These are phyloP conservation scores for Desmophyllum pertusum DNA, from an alignment of 92 coral and sea anemone genomes.

Conservation along the genomic window DNA sequence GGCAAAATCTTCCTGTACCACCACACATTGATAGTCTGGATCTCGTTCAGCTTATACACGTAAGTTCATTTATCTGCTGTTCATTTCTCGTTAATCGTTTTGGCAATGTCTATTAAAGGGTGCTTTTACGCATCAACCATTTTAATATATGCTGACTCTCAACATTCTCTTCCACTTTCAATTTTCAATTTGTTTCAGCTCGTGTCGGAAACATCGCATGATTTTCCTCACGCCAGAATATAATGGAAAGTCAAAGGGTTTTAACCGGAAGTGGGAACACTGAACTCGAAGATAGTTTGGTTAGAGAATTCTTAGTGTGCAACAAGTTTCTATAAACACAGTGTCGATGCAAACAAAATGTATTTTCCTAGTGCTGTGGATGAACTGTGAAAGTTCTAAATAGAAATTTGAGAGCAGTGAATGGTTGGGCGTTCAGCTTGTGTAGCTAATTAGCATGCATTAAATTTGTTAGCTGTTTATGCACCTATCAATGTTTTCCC, in stretches of 20 bases:
- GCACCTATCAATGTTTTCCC: no score
- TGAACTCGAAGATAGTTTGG: neutral
- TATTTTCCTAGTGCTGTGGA: neutral
- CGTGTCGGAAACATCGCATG: conserved; percentile 1
- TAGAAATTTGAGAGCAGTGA: conserved; percentile 2
- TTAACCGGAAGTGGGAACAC: conserved; percentile 33
- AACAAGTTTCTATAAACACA: neutral
- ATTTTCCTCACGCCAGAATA: conserved; percentile 7
- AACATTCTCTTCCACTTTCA: neutral
- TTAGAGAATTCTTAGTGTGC: neutral
- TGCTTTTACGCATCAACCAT: neutral
- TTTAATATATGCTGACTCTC: neutral
- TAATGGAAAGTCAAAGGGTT: neutral
- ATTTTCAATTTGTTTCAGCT: neutral
- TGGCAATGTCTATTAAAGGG: neutral
- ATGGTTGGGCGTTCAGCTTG: neutral
- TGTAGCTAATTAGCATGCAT: conserved; percentile 1
- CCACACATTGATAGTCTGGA: conserved; percentile 71
- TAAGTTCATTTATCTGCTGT: conserved; percentile 10
- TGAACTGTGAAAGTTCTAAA: neutral
- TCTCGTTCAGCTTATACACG: conserved; percentile 71
- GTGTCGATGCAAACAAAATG: neutral
- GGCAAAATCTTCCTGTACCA: conserved; percentile 76
- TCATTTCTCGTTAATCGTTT: neutral
- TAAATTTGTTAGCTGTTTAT: conserved; percentile 1